Evolutionary conservation across 1,140 invertebrate species (phyloP), one percentile per base, ranked within the genome.

Genomic region (Gerris buenoi): DNA sequence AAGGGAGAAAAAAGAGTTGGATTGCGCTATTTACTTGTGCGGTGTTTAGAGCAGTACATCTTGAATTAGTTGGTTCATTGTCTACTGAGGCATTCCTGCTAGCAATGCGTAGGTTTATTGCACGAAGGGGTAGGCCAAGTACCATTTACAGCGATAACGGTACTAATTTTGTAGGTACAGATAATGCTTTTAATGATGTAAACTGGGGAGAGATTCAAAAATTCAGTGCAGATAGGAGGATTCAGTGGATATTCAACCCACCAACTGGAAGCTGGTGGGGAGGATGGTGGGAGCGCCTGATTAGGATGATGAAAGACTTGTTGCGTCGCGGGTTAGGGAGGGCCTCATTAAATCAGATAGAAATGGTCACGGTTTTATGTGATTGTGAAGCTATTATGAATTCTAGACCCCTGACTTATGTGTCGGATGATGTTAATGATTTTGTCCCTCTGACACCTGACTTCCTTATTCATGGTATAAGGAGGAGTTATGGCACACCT

Each of bases 141-240:
- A 71, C 71, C 0, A 73, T 80, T 5, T 78, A 74, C 62, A 75
- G 70, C 28, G 76, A 79, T 64, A 79, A 79, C 66, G 78, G 73
- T 2, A 75, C 68, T 1, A 78, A 76, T 46, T 46, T 46, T 46
- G 18, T 46, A 10, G 33, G 33, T 5, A 18, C 33, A 5, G 33
- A 46, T 10, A 46, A 46, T 46, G 5, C 18, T 10, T 46, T 46
- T 46, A 18, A 5, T 46, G 33, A 18, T 10, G 5, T 46, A 18
- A 18, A 46, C 18, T 46, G 33, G 33, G 33, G 18, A 46, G 33
- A 46, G 18, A 46, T 46, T 46, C 18, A 10, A 18, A 46, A 46
- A 18, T 46, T 10, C 18, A 18, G 33, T 46, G 33, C 33, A 10
- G 18, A 5, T 46, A 10, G 33, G 5, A 46, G 33, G 33, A 46